Conservation (phyloP, 2,797 vertebrate species). For the Acipenser transmontanus region DNA sequence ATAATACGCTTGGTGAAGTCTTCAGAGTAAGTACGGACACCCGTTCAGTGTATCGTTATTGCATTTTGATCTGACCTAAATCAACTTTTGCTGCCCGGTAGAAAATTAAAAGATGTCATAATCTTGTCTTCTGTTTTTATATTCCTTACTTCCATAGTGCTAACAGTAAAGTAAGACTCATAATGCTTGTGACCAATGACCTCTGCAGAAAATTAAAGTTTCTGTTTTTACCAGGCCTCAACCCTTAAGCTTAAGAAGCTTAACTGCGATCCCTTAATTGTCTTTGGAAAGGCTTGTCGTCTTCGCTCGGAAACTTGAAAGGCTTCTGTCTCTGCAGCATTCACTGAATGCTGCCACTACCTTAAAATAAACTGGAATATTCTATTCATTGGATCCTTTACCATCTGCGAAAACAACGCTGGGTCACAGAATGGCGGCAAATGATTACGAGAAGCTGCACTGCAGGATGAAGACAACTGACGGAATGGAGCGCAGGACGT, state of each 20-base stretch:
- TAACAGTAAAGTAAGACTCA: too few relatives aligned
- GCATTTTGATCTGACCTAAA: too few relatives aligned
- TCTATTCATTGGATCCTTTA: background rate
- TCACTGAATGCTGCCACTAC: background rate
- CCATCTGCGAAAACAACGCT: background rate
- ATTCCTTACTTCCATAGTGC: too few relatives aligned
- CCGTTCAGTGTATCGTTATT: too few relatives aligned
- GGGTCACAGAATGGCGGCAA: background rate
- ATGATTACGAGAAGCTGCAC: background rate
- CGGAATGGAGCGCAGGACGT: background rate
- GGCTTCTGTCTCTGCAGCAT: background rate
- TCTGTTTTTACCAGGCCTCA: background rate
- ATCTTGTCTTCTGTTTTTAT: too few relatives aligned
- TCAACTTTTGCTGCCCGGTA: too few relatives aligned
- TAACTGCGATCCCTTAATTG: constrained; percentile 4
- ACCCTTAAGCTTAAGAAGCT: constrained; percentile 3
- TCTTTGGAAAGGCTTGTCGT: constrained; percentile 6
- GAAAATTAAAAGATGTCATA: too few relatives aligned
- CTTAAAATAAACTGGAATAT: background rate
- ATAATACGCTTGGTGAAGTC: too few relatives aligned
- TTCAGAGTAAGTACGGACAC: too few relatives aligned
- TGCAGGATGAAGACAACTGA: background rate
- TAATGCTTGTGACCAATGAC: background rate
- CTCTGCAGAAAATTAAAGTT: background rate
- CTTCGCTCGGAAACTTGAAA: background rate